phyloP scores from a whole-genome alignment of 92 coral and sea anemone genomes.

The Epizoanthus scotinus region DNA sequence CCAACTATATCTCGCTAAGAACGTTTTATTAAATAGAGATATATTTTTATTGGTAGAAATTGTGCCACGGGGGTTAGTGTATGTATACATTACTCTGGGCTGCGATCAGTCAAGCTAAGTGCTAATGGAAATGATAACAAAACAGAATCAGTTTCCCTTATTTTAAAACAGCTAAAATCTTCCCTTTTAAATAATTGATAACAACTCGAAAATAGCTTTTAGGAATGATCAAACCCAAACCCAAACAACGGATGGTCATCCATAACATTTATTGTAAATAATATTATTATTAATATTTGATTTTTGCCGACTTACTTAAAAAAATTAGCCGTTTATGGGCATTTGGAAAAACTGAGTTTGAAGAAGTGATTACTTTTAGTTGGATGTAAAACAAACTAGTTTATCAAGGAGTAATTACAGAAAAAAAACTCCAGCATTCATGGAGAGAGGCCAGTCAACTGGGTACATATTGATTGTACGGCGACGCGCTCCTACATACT shows the following conservation, averaged over 20 bases:
- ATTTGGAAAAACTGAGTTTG: background rate
- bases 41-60: too few relatives aligned
- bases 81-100: background rate
- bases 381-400: background rate
- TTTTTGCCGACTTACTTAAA: conserved; percentile 22
- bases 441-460: conserved; percentile 29
- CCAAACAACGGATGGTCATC: conserved; percentile 35
- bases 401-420: background rate
- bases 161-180: background rate
- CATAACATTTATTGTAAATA: background rate
- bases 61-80: too few relatives aligned
- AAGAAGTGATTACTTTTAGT: background rate
- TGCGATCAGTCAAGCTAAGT: background rate
- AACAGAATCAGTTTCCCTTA: background rate
- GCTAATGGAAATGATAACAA: conserved; percentile 1
- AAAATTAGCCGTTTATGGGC: conserved; percentile 9
- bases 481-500: conserved; percentile 33
- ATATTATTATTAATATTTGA: conserved; percentile 31
- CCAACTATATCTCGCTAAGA: too few relatives aligned
- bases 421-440: background rate
- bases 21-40: too few relatives aligned
- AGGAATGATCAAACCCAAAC: background rate
- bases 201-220: background rate
- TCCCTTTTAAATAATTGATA: conserved; percentile 24
- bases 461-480: conserved; percentile 30